A percentile compares a stretch with the other conserved stretches of the same genome.
Evolutionary conservation across 2,113 vertebrate genomes (phyloP).

Genomic region (Chaetura pelagica): DNA sequence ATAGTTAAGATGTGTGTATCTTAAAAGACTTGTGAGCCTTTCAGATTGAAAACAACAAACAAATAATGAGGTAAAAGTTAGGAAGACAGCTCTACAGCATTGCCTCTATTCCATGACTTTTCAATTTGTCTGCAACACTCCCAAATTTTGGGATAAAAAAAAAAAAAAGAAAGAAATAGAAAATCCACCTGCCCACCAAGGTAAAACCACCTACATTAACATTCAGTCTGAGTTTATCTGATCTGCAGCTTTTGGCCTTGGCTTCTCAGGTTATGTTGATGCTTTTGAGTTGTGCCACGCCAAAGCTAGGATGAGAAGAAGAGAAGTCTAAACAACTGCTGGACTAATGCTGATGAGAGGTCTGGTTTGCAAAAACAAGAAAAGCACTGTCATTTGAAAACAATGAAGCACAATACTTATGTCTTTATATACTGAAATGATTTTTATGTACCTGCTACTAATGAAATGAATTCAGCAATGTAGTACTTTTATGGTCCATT

Average conservation of each 20-base stretch:
- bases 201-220: neutral
- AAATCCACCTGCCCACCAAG: neutral
- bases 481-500: slow-evolving; percentile 59
- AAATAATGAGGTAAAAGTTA: neutral
- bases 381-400: neutral
- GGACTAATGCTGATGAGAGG: neutral
- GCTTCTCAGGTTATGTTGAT: neutral
- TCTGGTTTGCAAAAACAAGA: neutral
- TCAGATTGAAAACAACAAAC: neutral
- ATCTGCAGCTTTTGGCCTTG: neutral
- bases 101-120: neutral
- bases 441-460: slow-evolving; percentile 30
- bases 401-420: neutral
- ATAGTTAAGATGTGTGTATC: neutral
- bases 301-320: neutral
- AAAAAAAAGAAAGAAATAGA: neutral
- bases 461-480: slow-evolving; percentile 43
- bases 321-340: neutral
- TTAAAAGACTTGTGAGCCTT: neutral
- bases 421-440: slow-evolving; percentile 5
- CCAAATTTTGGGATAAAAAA: neutral
- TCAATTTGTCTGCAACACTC: neutral
- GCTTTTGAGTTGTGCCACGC: neutral
- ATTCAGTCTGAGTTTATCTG: neutral
- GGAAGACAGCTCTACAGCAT: neutral